Conservation (phyloP, 2,888 invertebrate species). For the Pyrrhosoma nymphula region DNA sequence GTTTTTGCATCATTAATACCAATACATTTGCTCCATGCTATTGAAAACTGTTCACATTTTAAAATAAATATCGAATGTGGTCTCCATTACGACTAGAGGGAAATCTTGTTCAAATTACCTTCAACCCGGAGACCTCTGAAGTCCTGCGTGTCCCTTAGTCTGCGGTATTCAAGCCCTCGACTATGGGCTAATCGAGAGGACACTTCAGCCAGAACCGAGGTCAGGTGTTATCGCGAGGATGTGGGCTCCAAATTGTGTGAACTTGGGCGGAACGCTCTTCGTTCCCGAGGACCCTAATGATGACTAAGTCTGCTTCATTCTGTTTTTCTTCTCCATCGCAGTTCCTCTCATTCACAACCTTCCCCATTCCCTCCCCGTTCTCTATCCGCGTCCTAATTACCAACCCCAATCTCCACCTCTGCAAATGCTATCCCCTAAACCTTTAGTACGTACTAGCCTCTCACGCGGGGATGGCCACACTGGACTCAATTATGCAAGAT, state of each 20-base stretch:
- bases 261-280: neutral
- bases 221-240: neutral
- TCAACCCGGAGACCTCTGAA: no score
- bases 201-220: neutral
- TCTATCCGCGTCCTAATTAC: neutral
- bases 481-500: neutral
- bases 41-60: no score
- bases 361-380: neutral
- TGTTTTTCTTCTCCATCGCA: neutral
- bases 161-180: no score
- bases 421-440: neutral
- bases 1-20: no score
- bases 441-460: neutral
- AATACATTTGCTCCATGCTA: no score
- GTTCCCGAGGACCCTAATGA: neutral
- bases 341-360: neutral
- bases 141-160: no score
- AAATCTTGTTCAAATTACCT: no score
- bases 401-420: neutral
- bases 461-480: neutral
- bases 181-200: neutral
- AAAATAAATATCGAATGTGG: no score
- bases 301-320: neutral
- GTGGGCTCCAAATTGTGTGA: neutral
- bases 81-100: no score